These are phyloP conservation scores for Collichthys lucidus DNA, from an alignment of 2,113 vertebrate genomes.

Conservation along the genomic window DNA sequence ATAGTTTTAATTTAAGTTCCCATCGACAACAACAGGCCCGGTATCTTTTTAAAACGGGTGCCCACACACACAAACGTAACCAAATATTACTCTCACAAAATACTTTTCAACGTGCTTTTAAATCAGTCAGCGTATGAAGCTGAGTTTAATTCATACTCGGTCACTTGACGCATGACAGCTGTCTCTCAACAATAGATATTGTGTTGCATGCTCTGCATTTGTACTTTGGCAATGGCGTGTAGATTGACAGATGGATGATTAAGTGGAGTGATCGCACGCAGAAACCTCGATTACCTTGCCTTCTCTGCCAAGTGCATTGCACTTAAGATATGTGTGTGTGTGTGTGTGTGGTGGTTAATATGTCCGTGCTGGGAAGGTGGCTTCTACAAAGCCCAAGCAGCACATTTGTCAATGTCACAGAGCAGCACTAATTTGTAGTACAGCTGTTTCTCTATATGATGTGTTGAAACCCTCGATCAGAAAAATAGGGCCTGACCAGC, in stretches of 20 bases:
- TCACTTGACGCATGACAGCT: constrained; percentile 54
- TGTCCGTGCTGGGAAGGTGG: constrained; percentile 50
- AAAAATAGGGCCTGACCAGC: constrained; percentile 70
- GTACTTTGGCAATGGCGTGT: constrained; percentile 53
- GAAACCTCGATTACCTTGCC: constrained; percentile 27
- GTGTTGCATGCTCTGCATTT: constrained; percentile 60
- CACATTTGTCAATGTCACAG: constrained; percentile 86
- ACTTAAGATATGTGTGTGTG: constrained; percentile 16
- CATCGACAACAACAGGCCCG: neutral
- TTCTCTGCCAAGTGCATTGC: constrained; percentile 44
- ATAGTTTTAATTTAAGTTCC: neutral
- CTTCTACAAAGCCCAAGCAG: constrained; percentile 68
- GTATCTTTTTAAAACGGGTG: neutral
- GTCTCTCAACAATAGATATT: constrained; percentile 66
- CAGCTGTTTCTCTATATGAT: constrained; percentile 87
- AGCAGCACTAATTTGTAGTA: constrained; percentile 83
- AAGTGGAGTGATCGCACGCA: constrained; percentile 45
- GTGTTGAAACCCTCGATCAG: constrained; percentile 86
- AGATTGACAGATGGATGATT: constrained; percentile 65
- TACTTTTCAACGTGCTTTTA: constrained; percentile 60
- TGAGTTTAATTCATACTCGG: constrained; percentile 44
- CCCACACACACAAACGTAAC: constrained; percentile 30
- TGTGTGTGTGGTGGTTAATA: constrained; percentile 13
- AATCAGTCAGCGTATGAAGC: constrained; percentile 61
- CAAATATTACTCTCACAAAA: constrained; percentile 41